A percentile compares a stretch with the other conserved stretches of the same genome.
Evolutionary conservation across 2,113 vertebrate species (phyloP).

Genomic region (Pituophis catenifer): DNA sequence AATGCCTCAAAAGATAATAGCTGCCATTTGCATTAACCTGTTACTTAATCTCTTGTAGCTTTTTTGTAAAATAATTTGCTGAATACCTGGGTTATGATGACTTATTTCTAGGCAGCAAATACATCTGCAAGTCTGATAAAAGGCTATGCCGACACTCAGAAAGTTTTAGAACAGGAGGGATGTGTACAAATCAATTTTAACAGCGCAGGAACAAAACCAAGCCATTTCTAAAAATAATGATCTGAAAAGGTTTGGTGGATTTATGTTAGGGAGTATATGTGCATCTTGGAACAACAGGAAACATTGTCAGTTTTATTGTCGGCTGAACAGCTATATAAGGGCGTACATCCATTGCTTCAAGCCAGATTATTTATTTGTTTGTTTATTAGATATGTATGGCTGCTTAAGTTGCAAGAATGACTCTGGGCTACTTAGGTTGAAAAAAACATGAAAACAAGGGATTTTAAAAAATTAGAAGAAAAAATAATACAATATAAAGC

Average conservation of each 20-base stretch:
- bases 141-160: slow-evolving; percentile 1
- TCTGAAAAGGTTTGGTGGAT: slow-evolving; percentile 8
- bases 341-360: slow-evolving; percentile 11
- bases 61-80: slow-evolving; percentile 27
- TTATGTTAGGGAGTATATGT: background rate
- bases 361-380: background rate
- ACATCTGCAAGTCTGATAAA: slow-evolving; percentile 1
- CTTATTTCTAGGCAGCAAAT: background rate
- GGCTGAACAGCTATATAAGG: slow-evolving; percentile 24
- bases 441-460: background rate
- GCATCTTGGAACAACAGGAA: background rate
- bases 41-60: slow-evolving; percentile 26
- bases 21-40: slow-evolving; percentile 37
- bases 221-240: slow-evolving; percentile 34
- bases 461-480: background rate
- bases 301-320: background rate
- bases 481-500: background rate
- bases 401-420: background rate
- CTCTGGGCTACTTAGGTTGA: background rate
- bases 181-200: slow-evolving; percentile 34
- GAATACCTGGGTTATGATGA: background rate
- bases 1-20: slow-evolving; percentile 30
- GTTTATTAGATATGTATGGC: background rate
- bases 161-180: slow-evolving; percentile 33
- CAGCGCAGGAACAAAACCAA: slow-evolving; percentile 27